Conservation (phyloP, 2,888 invertebrate species). For the Prosapia bicincta region DNA sequence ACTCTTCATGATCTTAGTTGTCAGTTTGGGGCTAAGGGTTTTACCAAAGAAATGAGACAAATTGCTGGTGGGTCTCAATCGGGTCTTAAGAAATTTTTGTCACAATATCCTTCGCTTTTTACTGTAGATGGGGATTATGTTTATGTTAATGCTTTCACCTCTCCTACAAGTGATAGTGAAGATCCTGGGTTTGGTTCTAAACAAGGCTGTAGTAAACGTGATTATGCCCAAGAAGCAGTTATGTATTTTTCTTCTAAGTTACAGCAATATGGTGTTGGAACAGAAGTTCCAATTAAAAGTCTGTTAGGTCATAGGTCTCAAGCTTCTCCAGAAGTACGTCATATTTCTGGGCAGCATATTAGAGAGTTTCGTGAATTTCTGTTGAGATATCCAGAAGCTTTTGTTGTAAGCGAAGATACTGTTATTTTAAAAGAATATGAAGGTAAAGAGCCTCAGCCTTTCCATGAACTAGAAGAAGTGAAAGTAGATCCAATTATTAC, state of each 20-base stretch:
- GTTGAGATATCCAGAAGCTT: slow-evolving; percentile 76
- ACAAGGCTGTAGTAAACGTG: slow-evolving; percentile 56
- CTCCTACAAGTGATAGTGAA: slow-evolving; percentile 54
- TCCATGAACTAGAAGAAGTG: slow-evolving; percentile 68
- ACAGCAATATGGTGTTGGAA: slow-evolving; percentile 90
- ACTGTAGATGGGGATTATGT: slow-evolving; percentile 91
- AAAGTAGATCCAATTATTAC: slow-evolving; percentile 80
- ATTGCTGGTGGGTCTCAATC: slow-evolving; percentile 94
- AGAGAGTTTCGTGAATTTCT: slow-evolving; percentile 93
- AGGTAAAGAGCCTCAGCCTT: slow-evolving; percentile 62
- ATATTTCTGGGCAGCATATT: slow-evolving; percentile 91
- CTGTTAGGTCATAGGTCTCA: slow-evolving; percentile 94
- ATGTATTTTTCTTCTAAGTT: slow-evolving; percentile 96
- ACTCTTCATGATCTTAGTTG: slow-evolving; percentile 97
- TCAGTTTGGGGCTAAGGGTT: slow-evolving; percentile 98
- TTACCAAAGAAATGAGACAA: slow-evolving; percentile 98
- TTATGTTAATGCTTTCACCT: slow-evolving; percentile 70
- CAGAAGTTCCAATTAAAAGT: slow-evolving; percentile 96
- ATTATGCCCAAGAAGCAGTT: slow-evolving; percentile 95
- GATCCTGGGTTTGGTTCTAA: slow-evolving; percentile 22
- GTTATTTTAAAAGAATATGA: slow-evolving; percentile 70
- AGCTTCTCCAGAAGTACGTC: slow-evolving; percentile 94
- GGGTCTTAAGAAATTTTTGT: slow-evolving; percentile 93
- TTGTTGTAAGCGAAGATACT: slow-evolving; percentile 76
- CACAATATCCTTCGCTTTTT: slow-evolving; percentile 95